Percentiles rank a stretch among this genome's conserved stretches.
phyloP scores from a whole-genome alignment of 1,140 invertebrate genomes.

The Eriosoma lanigerum region DNA sequence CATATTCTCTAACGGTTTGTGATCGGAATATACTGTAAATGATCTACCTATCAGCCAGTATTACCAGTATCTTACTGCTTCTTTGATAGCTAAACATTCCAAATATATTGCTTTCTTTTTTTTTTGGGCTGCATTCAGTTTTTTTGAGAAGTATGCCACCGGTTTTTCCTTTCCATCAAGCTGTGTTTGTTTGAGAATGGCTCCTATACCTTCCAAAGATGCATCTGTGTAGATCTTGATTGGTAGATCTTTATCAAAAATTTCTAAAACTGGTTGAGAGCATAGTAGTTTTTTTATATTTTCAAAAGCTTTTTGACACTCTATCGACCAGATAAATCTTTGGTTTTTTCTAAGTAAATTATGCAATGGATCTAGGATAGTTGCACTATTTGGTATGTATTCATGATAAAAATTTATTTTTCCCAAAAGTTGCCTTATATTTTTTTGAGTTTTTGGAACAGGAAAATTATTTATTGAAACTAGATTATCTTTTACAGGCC shows the following conservation, averaged over 20 bases:
- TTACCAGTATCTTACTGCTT: constrained; percentile 59
- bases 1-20: constrained; percentile 59
- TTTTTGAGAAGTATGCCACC: constrained; percentile 56
- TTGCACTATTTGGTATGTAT: too few relatives aligned
- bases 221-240: constrained; percentile 58
- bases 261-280: constrained; percentile 57
- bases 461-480: too few relatives aligned
- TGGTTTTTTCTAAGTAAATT: constrained; percentile 57
- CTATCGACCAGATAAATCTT: constrained; percentile 56
- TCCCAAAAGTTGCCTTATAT: too few relatives aligned
- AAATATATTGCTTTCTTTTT: constrained; percentile 57
- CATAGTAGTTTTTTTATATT: constrained; percentile 57
- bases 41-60: constrained; percentile 57
- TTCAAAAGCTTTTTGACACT: constrained; percentile 57
- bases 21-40: constrained; percentile 58
- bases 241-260: constrained; percentile 56
- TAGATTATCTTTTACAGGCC: too few relatives aligned
- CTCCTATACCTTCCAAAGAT: constrained; percentile 56
- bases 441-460: too few relatives aligned
- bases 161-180: constrained; percentile 55
- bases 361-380: constrained; percentile 49
- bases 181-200: constrained; percentile 57
- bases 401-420: too few relatives aligned
- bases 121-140: constrained; percentile 57
- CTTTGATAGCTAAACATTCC: constrained; percentile 59